phyloP scores from a whole-genome alignment of 1,140 invertebrate species.

The Dendrolimus punctatus region DNA sequence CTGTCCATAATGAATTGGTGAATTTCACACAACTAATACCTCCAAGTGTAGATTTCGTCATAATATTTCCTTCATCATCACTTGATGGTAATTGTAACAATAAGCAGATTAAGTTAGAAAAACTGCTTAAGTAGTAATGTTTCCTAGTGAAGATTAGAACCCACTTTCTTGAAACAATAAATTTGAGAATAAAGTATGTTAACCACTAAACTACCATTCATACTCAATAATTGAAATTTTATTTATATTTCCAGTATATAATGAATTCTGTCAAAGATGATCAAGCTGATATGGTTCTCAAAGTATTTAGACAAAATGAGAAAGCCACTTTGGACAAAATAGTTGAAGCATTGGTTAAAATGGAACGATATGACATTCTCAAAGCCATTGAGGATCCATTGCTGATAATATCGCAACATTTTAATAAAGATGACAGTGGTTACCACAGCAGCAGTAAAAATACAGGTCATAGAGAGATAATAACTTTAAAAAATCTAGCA shows the following conservation, averaged over 20 bases:
- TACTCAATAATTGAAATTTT: neutral
- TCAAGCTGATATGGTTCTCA: slow-evolving; percentile 56
- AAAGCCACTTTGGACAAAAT: slow-evolving; percentile 65
- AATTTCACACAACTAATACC: too few relatives aligned
- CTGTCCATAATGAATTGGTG: too few relatives aligned
- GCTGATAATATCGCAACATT: slow-evolving; percentile 40
- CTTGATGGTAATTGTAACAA: too few relatives aligned
- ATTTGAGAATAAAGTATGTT: too few relatives aligned
- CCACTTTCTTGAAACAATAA: too few relatives aligned
- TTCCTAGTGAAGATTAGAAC: too few relatives aligned
- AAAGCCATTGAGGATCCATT: slow-evolving; percentile 57
- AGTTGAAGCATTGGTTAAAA: slow-evolving; percentile 49
- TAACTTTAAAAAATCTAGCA: slow-evolving; percentile 47
- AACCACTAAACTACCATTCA: too few relatives aligned
- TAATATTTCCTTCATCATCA: too few relatives aligned
- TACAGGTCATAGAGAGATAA: slow-evolving; percentile 36
- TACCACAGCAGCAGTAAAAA: slow-evolving; percentile 53
- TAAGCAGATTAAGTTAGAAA: too few relatives aligned
- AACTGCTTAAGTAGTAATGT: too few relatives aligned
- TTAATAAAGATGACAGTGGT: slow-evolving; percentile 60
- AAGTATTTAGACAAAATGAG: slow-evolving; percentile 61
- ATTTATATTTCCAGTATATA: slow-evolving; percentile 54
- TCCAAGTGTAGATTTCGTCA: too few relatives aligned
- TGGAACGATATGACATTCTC: slow-evolving; percentile 64
- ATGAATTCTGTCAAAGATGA: slow-evolving; percentile 55